phyloP scores from a whole-genome alignment of 1,140 invertebrate genomes.

The Zaprionus inermis region DNA sequence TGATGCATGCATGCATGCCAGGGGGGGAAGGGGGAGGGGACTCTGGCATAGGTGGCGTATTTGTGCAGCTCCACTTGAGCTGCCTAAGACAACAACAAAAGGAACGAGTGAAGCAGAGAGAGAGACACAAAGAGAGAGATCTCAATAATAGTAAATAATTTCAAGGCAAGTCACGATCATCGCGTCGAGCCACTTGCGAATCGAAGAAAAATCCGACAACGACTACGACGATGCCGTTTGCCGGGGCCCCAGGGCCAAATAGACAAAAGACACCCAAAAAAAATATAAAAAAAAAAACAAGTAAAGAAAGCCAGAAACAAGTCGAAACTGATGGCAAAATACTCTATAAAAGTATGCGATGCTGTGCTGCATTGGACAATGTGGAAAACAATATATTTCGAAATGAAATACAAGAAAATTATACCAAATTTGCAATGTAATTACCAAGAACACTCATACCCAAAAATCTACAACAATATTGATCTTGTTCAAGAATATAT shows the following conservation, averaged over 20 bases:
- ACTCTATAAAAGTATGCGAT: not conserved
- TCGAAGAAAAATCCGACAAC: conserved; percentile 56
- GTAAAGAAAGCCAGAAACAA: not conserved
- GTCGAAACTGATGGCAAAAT: not conserved
- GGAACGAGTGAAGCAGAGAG: not conserved
- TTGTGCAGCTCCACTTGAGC: conserved; percentile 12
- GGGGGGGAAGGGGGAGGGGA: not conserved
- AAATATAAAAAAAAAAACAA: not conserved
- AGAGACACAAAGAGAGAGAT: not conserved
- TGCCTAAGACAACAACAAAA: not conserved
- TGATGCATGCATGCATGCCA: not conserved
- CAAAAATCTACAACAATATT: not conserved
- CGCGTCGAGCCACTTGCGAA: conserved; percentile 62
- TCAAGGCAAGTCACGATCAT: conserved; percentile 79
- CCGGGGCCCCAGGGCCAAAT: conserved; percentile 44
- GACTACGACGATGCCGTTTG: not conserved
- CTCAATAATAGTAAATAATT: conserved; percentile 42
- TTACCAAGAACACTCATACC: too few species aligned
- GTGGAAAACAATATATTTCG: too few species aligned
- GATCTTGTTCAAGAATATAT: not conserved
- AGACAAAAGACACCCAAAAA: conserved; percentile 18
- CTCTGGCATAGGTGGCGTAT: conserved; percentile 3
- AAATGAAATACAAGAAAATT: too few species aligned
- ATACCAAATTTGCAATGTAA: too few species aligned
- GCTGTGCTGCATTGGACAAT: too few species aligned